Evolutionary conservation across 2,113 vertebrate genomes (phyloP).

Genomic region (Campylomormyrus numenius): DNA sequence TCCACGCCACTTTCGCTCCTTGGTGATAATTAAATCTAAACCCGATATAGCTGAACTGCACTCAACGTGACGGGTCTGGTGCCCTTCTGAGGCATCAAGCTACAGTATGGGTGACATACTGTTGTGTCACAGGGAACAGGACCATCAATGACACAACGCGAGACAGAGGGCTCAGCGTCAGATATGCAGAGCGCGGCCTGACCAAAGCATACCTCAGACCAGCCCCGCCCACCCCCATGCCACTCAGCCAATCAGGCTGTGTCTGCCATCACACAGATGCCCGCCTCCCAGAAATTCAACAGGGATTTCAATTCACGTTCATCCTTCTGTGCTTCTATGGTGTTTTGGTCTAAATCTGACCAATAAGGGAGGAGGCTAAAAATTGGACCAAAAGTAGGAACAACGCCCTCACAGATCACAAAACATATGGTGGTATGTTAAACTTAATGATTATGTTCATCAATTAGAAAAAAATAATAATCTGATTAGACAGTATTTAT

Average conservation of each 20-base stretch:
- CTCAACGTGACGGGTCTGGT: background rate
- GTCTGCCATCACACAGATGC: background rate
- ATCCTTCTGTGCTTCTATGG: background rate
- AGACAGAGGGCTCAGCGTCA: background rate
- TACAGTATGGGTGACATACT: background rate
- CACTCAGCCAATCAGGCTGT: background rate
- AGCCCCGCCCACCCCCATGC: too few species aligned
- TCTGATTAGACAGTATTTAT: background rate
- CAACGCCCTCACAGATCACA: background rate
- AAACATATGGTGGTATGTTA: background rate
- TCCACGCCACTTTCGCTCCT: background rate
- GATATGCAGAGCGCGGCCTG: background rate
- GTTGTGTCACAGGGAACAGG: background rate
- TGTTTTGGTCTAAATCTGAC: background rate
- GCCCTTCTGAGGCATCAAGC: background rate
- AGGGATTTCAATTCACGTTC: background rate
- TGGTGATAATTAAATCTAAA: background rate
- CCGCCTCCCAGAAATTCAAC: background rate
- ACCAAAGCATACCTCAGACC: background rate
- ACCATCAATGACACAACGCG: background rate
- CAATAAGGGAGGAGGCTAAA: background rate
- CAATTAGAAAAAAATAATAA: background rate
- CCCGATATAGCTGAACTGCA: background rate
- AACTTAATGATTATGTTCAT: background rate
- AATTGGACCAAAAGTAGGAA: background rate